phyloP scores from a whole-genome alignment of 2,797 vertebrate genomes.

The Labeo calbasu region DNA sequence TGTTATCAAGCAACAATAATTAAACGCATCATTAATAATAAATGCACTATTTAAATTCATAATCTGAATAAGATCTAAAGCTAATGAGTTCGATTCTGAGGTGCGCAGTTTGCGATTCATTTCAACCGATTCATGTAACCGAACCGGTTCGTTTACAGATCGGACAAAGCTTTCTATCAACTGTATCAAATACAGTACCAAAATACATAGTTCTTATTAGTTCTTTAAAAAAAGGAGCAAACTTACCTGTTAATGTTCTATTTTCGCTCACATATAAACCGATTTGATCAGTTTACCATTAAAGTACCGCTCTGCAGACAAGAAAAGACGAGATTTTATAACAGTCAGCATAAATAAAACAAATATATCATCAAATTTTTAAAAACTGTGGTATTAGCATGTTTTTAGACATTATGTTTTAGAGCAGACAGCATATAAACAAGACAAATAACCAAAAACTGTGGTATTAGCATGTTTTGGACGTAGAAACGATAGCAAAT shows the following conservation, averaged over 20 bases:
- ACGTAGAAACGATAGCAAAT: no score
- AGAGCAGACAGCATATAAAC: no score
- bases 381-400: background rate
- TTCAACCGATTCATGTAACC: background rate
- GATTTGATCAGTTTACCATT: background rate
- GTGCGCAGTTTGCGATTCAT: background rate
- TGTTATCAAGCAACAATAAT: background rate
- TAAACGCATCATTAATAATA: no score
- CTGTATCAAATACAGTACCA: background rate
- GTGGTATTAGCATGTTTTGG: no score
- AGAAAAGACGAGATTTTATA: background rate
- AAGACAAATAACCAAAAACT: no score
- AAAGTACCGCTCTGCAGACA: background rate
- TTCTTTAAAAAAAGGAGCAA: background rate
- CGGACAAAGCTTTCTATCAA: background rate
- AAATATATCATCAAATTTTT: background rate
- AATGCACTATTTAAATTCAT: background rate
- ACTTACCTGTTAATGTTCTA: background rate
- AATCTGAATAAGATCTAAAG: background rate
- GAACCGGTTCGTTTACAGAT: background rate
- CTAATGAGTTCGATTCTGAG: background rate
- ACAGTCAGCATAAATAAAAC: background rate
- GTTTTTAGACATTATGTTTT: background rate
- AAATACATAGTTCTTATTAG: background rate
- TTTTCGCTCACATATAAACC: background rate